These are phyloP conservation scores for Synergus umbraculus DNA, from an alignment of 2,888 invertebrate genomes.

Conservation along the genomic window DNA sequence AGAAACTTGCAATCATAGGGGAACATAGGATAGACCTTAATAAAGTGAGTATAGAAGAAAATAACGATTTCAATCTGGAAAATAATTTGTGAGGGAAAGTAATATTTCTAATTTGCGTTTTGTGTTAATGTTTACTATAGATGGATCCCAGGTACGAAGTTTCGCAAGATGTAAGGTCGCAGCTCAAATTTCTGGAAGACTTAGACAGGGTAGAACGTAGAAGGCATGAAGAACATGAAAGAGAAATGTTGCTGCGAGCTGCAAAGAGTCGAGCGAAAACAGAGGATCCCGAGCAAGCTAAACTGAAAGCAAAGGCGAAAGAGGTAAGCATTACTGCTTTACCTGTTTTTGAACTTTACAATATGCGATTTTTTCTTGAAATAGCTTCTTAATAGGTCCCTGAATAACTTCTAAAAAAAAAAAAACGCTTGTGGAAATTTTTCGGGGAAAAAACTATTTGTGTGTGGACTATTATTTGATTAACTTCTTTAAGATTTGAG, in stretches of 20 bases:
- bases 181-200: slow-evolving; percentile 97
- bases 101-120: not conserved
- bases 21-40: slow-evolving; percentile 96
- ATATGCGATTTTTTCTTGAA: not conserved
- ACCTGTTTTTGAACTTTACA: not conserved
- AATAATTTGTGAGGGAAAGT: not conserved
- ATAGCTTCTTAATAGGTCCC: no score
- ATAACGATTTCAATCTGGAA: slow-evolving; percentile 15
- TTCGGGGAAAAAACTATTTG: no score
- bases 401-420: no score
- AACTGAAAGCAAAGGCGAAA: slow-evolving; percentile 96
- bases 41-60: slow-evolving; percentile 81
- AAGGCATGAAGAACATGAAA: slow-evolving; percentile 95
- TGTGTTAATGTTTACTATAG: slow-evolving; percentile 74
- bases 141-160: slow-evolving; percentile 93
- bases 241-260: slow-evolving; percentile 94
- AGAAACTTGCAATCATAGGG: slow-evolving; percentile 94
- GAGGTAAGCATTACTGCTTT: slow-evolving; percentile 78
- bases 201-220: slow-evolving; percentile 96
- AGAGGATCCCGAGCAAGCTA: slow-evolving; percentile 98
- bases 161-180: slow-evolving; percentile 93
- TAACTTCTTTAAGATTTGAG: no score
- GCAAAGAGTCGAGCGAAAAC: slow-evolving; percentile 97
- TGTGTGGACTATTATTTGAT: no score
- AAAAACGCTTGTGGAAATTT: no score